Conservation (phyloP, 2,113 vertebrate genomes). For the Carassius gibelio region DNA sequence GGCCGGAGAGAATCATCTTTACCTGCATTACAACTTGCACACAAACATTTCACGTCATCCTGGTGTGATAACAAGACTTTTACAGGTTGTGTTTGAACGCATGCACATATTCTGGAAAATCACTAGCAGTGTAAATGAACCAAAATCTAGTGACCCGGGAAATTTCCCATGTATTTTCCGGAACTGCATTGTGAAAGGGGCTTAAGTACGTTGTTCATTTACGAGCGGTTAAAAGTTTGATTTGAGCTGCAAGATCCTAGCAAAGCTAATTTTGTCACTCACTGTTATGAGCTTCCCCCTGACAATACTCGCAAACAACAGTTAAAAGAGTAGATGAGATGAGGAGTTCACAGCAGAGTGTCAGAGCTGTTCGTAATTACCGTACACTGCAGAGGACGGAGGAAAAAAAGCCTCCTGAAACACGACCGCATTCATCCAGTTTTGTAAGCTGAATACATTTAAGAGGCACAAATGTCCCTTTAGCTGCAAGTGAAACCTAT, state of each 20-base stretch:
- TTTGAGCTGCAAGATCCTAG: not conserved
- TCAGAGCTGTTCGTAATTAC: slow-evolving; percentile 50
- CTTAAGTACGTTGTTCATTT: not conserved
- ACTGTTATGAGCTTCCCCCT: not conserved
- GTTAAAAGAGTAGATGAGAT: slow-evolving; percentile 49
- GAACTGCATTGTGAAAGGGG: too few species aligned
- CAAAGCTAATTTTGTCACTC: not conserved
- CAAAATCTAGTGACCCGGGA: too few species aligned
- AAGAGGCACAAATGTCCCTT: slow-evolving; percentile 45
- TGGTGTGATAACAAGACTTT: too few species aligned
- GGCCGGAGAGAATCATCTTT: too few species aligned
- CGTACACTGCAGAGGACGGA: slow-evolving; percentile 40
- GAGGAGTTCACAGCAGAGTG: slow-evolving; percentile 39
- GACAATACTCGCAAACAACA: not conserved
- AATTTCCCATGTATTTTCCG: too few species aligned
- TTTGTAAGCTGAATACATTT: slow-evolving; percentile 51
- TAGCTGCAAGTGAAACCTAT: slow-evolving; percentile 50
- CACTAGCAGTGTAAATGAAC: too few species aligned
- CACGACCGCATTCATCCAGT: slow-evolving; percentile 37
- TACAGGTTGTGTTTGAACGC: too few species aligned
- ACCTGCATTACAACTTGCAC: too few species aligned
- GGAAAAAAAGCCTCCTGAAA: slow-evolving; percentile 9
- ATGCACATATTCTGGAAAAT: too few species aligned
- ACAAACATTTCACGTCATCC: too few species aligned
- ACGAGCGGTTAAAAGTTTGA: not conserved